Percentiles rank a stretch among this genome's conserved stretches.
Evolutionary conservation across 2,888 invertebrate species (phyloP).

Genomic region (Ophioninae sp.): DNA sequence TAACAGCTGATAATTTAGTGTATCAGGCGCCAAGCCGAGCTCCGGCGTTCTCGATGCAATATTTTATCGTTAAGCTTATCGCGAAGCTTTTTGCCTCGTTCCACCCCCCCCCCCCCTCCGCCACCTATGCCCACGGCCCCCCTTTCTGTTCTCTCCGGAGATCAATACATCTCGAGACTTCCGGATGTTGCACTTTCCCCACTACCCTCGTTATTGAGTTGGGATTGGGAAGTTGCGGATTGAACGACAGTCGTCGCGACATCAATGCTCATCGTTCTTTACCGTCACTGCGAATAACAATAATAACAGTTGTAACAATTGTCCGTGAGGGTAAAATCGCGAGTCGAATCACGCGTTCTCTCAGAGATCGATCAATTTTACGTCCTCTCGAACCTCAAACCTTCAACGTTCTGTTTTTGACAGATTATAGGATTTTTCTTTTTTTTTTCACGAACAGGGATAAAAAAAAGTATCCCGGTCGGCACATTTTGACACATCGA

Average conservation of each 20-base stretch:
- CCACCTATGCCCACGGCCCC: neutral
- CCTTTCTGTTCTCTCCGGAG: conserved; percentile 14
- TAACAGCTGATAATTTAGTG: conserved; percentile 44
- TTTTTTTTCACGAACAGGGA: neutral
- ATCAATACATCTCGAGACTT: conserved; percentile 43
- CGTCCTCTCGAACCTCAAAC: neutral
- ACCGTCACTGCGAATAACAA: neutral
- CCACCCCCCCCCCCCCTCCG: neutral
- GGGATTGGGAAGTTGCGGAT: neutral
- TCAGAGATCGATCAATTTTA: neutral
- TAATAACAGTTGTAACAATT: neutral
- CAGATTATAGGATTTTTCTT: neutral
- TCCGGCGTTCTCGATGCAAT: conserved; percentile 9
- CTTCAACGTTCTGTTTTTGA: neutral
- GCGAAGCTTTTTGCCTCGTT: conserved; percentile 39
- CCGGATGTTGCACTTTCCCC: conserved; percentile 7
- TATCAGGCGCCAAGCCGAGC: conserved; percentile 25
- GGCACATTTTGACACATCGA: conserved; percentile 29
- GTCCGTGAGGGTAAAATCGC: neutral
- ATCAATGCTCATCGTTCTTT: neutral
- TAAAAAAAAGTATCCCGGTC: neutral
- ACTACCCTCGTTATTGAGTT: conserved; percentile 33
- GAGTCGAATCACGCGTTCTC: neutral
- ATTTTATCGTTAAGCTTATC: conserved; percentile 25
- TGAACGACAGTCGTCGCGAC: neutral